A percentile compares a stretch with the other conserved stretches of the same genome.
phyloP scores from a whole-genome alignment of 2,888 invertebrate species.

The Teleiodes luculella region DNA sequence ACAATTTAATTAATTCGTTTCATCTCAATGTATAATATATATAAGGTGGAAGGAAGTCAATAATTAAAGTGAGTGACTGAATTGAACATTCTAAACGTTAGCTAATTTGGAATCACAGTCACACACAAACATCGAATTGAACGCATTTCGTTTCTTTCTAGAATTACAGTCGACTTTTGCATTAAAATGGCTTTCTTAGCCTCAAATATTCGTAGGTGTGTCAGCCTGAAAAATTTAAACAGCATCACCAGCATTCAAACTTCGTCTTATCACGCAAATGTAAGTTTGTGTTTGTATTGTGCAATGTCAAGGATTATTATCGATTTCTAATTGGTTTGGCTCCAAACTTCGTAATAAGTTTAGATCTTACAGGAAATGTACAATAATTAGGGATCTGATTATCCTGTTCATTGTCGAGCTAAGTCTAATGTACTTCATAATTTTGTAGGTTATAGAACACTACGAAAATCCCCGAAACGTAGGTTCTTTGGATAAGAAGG shows the following conservation, averaged over 20 bases:
- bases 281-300: constrained; percentile 59
- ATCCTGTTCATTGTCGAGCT: not conserved
- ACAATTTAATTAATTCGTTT: no score
- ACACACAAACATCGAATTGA: not conserved
- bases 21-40: no score
- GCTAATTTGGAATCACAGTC: not conserved
- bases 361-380: no score
- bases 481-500: constrained; percentile 96
- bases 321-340: constrained; percentile 48
- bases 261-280: constrained; percentile 86
- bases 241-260: constrained; percentile 64
- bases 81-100: no score
- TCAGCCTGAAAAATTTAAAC: constrained; percentile 56
- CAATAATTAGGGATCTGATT: no score
- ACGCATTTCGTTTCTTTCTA: not conserved
- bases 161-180: not conserved
- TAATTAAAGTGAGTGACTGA: no score
- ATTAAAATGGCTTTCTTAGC: constrained; percentile 55
- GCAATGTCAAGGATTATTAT: constrained; percentile 53
- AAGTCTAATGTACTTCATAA: not conserved
- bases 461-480: constrained; percentile 99
- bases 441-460: constrained; percentile 95
- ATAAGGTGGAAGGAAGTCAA: no score
- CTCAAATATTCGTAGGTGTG: constrained; percentile 54
- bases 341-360: no score